phyloP scores from a whole-genome alignment of 2,888 invertebrate species.

The Rotaria socialis region DNA sequence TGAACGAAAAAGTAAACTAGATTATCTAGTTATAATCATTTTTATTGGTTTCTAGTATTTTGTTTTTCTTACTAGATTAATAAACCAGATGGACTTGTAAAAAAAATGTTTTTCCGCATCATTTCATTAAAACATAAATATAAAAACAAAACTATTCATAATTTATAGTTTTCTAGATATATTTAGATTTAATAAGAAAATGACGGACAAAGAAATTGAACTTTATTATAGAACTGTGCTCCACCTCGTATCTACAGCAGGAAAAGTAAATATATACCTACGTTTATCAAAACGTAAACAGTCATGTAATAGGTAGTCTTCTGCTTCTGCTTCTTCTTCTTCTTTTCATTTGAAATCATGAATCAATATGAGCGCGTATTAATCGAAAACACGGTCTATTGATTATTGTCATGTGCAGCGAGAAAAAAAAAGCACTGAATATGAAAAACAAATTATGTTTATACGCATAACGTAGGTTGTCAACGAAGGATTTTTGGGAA shows the following conservation, averaged over 20 bases:
- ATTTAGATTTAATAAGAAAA: not conserved
- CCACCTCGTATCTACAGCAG: not conserved
- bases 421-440: constrained; percentile 77
- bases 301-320: not conserved
- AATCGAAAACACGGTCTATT: constrained; percentile 61
- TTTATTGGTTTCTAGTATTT: too few relatives aligned
- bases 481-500: constrained; percentile 36
- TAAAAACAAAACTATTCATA: too few relatives aligned
- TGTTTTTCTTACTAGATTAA: too few relatives aligned
- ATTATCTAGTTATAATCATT: too few relatives aligned
- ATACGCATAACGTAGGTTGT: constrained; percentile 10
- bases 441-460: too few relatives aligned
- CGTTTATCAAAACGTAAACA: not conserved
- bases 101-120: too few relatives aligned
- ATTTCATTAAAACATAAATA: too few relatives aligned
- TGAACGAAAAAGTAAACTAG: too few relatives aligned
- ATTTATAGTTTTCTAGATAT: too few relatives aligned
- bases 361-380: too few relatives aligned
- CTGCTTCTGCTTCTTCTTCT: not conserved
- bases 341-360: too few relatives aligned
- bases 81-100: too few relatives aligned
- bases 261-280: not conserved
- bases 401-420: constrained; percentile 80
- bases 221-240: not conserved
- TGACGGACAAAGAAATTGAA: not conserved